phyloP scores from a whole-genome alignment of 1,140 invertebrate species.

The Achroia grisella region DNA sequence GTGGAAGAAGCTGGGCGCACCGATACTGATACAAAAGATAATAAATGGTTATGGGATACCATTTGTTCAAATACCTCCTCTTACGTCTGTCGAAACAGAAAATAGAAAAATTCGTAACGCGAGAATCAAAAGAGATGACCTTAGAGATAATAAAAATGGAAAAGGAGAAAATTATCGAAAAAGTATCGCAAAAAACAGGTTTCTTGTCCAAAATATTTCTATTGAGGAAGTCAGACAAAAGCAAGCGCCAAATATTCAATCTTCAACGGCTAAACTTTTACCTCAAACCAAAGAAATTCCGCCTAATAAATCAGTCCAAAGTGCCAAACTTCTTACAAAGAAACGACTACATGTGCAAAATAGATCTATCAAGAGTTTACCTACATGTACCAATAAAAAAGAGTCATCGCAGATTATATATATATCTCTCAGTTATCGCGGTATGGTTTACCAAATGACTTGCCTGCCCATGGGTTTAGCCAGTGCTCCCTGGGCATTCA shows the following conservation, averaged over 20 bases:
- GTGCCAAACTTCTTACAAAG: constrained; percentile 14
- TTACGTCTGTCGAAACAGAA: no score
- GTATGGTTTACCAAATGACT: constrained; percentile 29
- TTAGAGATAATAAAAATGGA: no score
- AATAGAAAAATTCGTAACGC: no score
- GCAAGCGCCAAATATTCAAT: constrained; percentile 7
- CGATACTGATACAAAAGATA: no score
- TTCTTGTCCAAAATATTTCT: neutral
- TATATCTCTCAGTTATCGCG: constrained; percentile 23
- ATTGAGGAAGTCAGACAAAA: neutral
- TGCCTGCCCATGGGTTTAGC: constrained; percentile 26
- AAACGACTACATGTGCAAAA: constrained; percentile 23
- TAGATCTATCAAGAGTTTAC: constrained; percentile 36
- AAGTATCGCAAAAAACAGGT: no score
- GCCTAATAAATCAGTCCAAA: constrained; percentile 12
- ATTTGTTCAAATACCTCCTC: no score
- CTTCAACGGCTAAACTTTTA: constrained; percentile 18
- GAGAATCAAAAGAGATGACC: no score
- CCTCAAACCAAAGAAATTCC: constrained; percentile 5
- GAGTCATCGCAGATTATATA: constrained; percentile 21
- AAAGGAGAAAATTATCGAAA: no score
- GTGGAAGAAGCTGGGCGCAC: no score
- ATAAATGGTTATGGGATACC: no score
- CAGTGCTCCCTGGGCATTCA: no score
- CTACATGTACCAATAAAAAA: constrained; percentile 30